Base-by-base conservation (phyloP, 2,797 vertebrate species). In the Syngnathus rostellatus region DNA sequence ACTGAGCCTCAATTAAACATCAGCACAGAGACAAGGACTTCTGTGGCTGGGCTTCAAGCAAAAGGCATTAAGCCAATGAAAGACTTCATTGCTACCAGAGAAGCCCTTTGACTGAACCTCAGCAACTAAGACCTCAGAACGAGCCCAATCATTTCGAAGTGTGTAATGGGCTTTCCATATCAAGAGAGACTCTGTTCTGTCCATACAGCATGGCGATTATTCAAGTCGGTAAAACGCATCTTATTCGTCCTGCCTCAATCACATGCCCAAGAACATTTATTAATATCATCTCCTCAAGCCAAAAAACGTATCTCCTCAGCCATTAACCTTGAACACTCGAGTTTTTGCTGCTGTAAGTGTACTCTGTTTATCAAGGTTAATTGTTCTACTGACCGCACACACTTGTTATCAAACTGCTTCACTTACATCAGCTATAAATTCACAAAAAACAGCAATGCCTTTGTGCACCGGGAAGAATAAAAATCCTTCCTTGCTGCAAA, bases 51-150 rank as follows among this genome's bases (percentile, higher is more conserved):
- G 45, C 45, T 84, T 87, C 72, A 71, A 77, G 78, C 72, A 68
- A 74, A 83, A 77, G 68, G 69, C 82, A 85, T 89, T 84, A 84
- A 69, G 72, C 64, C 74, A 79, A 72, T 81, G 73, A 86, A 85
- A 80, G 77, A 81, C 83, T 81, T 68, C 73, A 76, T 77, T 63
- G 77, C 82, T 76, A 74, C 70, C 65, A 68, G 60, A 72, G 69
- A 79, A 82, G 75, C 74, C 75, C 68, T 81, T 76, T 62, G 68
- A 81, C 76, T 79, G 76, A 85, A 82, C 76, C 70, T 55, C 16
- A 11, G 62, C 76, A 75, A 83, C 77, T 76, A 67, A 81, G 73
- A 81, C 74, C 75, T 69, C 69, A 71, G 78, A 81, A 78, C 59
- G 74, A 79, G 72, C 71, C 68, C 72, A 82, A 77, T 80, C 66